Evolutionary conservation across 2,113 vertebrate genomes (phyloP).

Genomic region (Phainopepla nitens): DNA sequence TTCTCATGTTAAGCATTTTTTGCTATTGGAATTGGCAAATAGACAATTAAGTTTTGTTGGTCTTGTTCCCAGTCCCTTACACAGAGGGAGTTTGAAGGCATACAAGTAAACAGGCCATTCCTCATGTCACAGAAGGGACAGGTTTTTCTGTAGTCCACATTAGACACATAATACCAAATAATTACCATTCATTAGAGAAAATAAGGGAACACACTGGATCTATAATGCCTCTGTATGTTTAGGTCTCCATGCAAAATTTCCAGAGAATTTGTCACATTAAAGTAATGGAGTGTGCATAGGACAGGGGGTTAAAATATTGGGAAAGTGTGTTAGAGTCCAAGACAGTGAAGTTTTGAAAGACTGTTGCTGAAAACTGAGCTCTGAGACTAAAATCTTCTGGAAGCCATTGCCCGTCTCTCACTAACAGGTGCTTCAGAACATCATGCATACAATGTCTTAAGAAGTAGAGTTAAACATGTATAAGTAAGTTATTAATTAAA

Average conservation of each 20-base stretch:
- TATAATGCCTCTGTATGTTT: neutral
- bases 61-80: neutral
- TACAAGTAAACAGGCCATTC: neutral
- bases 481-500: neutral
- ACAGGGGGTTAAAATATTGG: neutral
- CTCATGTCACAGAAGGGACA: neutral
- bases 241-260: neutral
- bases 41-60: neutral
- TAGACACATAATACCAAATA: neutral
- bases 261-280: neutral
- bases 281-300: neutral
- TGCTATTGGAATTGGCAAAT: neutral
- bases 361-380: neutral
- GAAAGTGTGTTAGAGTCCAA: neutral
- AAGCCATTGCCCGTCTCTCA: neutral
- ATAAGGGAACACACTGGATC: neutral
- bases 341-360: neutral
- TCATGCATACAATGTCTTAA: fast-evolving
- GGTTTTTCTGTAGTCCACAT: neutral
- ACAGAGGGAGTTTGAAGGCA: neutral
- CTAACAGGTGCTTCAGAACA: neutral
- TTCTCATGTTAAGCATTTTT: neutral
- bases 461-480: neutral
- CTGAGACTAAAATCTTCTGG: neutral
- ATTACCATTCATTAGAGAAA: neutral